Evolutionary conservation across 2,797 vertebrate genomes (phyloP).

Genomic region (Tokudaia tokunoshimensis): DNA sequence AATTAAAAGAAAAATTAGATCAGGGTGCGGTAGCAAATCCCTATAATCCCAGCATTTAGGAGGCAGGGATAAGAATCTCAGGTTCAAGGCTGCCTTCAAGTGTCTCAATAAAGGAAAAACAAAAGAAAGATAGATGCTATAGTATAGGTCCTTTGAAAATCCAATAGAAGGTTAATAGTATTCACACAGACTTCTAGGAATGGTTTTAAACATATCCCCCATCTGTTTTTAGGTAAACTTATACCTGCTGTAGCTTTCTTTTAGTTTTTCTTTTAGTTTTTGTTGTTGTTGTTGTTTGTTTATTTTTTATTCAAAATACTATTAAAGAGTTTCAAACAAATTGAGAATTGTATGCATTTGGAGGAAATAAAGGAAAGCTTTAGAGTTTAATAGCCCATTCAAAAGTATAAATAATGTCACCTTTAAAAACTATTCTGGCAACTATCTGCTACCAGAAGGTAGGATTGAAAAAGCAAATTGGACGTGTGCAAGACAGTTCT

Average conservation of each 20-base stretch:
- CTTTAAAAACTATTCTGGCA: conserved; percentile 35
- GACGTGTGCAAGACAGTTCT: conserved; percentile 67
- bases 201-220: conserved; percentile 28
- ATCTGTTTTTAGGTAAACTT: conserved; percentile 57
- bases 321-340: conserved; percentile 74
- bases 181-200: conserved; percentile 43
- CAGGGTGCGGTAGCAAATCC: neutral
- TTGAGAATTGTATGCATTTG: conserved; percentile 69
- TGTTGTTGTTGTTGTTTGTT: conserved; percentile 51
- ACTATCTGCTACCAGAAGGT: conserved; percentile 11
- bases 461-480: conserved; percentile 29
- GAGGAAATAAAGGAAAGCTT: conserved; percentile 46
- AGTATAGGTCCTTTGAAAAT: conserved; percentile 63
- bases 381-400: conserved; percentile 62
- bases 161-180: neutral
- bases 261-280: conserved; percentile 72
- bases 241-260: conserved; percentile 59
- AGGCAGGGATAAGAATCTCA: neutral
- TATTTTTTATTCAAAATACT: conserved; percentile 72
- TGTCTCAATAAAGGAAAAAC: neutral
- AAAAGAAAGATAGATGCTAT: conserved; percentile 24
- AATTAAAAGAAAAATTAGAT: conserved; percentile 22
- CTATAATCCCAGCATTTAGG: neutral
- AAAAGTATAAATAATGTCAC: conserved; percentile 59
- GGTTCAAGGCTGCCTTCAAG: neutral